Conservation (phyloP, 2,888 invertebrate genomes). For the Cryptosula pallasiana region DNA sequence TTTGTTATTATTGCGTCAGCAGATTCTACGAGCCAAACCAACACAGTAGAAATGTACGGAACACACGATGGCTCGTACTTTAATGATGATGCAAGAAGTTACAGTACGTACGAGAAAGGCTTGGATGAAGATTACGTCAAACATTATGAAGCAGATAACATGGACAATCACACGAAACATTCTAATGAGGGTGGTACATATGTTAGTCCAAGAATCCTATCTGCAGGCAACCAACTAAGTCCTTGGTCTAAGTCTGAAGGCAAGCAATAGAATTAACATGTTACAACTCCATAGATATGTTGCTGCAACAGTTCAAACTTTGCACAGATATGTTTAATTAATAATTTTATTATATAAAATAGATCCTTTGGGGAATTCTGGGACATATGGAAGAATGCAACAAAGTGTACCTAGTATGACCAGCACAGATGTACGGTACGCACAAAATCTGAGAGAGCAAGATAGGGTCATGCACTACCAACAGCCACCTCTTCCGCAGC, state of each 20-base stretch:
- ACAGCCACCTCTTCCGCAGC: too few relatives aligned
- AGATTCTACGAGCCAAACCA: slow-evolving; percentile 19
- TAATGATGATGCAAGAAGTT: slow-evolving; percentile 20
- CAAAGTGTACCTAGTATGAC: neutral
- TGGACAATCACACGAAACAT: neutral
- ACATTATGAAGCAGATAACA: slow-evolving; percentile 15
- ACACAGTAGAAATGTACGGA: slow-evolving; percentile 15
- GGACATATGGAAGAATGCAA: neutral
- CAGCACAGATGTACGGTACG: neutral
- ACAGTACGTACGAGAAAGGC: slow-evolving; percentile 22
- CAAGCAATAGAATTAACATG: too few relatives aligned
- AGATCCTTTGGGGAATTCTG: slow-evolving; percentile 11
- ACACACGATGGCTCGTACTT: slow-evolving; percentile 11
- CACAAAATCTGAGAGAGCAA: neutral
- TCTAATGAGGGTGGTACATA: neutral
- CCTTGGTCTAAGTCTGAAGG: slow-evolving; percentile 15
- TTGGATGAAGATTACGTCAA: slow-evolving; percentile 17
- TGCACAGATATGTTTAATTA: too few relatives aligned
- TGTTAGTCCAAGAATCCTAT: neutral
- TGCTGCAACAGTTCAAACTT: too few relatives aligned
- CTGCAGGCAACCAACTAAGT: neutral
- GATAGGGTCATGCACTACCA: neutral
- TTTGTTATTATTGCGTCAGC: neutral
- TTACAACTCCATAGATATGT: too few relatives aligned
- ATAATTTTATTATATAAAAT: too few relatives aligned